Evolutionary conservation across 2,888 invertebrate genomes (phyloP).

Genomic region (Ichneumon xanthorius): DNA sequence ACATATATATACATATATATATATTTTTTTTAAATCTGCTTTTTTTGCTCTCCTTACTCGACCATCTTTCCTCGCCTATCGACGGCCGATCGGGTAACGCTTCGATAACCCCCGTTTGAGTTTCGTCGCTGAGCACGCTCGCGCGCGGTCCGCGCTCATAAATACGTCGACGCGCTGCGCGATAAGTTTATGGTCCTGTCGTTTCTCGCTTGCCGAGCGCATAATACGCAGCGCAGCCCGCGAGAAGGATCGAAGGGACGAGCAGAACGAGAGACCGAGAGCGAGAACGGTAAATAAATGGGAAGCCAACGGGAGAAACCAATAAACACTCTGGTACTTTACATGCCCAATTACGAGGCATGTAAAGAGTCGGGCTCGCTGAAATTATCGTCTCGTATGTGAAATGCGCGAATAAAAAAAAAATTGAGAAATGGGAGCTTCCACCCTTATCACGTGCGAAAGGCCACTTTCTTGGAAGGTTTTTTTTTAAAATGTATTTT

Average conservation of each 20-base stretch:
- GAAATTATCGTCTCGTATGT: not conserved
- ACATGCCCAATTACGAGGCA: slow-evolving; percentile 23
- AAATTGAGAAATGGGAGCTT: not conserved
- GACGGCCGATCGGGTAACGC: slow-evolving; percentile 38
- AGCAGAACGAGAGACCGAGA: not conserved
- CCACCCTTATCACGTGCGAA: not conserved
- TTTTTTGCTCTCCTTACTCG: slow-evolving; percentile 29
- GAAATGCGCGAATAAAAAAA: not conserved
- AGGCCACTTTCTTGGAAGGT: not conserved
- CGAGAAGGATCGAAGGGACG: slow-evolving; percentile 1
- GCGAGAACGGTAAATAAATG: slow-evolving; percentile 16
- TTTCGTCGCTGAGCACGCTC: slow-evolving; percentile 2
- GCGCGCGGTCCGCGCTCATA: not conserved
- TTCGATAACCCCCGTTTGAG: slow-evolving; percentile 45
- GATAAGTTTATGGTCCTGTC: slow-evolving; percentile 43
- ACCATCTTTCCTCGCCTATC: slow-evolving; percentile 8
- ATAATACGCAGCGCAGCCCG: slow-evolving; percentile 15
- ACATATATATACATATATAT: not conserved
- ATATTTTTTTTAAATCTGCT: slow-evolving; percentile 4
- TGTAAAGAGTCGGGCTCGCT: not conserved
- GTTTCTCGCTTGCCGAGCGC: slow-evolving; percentile 28
- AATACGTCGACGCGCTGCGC: slow-evolving; percentile 34
- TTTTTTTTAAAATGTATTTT: slow-evolving; percentile 11
- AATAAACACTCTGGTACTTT: slow-evolving; percentile 25
- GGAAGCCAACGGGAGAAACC: slow-evolving; percentile 11